Evolutionary conservation across 1,140 invertebrate species (phyloP).

Genomic region (Eciton burchellii): DNA sequence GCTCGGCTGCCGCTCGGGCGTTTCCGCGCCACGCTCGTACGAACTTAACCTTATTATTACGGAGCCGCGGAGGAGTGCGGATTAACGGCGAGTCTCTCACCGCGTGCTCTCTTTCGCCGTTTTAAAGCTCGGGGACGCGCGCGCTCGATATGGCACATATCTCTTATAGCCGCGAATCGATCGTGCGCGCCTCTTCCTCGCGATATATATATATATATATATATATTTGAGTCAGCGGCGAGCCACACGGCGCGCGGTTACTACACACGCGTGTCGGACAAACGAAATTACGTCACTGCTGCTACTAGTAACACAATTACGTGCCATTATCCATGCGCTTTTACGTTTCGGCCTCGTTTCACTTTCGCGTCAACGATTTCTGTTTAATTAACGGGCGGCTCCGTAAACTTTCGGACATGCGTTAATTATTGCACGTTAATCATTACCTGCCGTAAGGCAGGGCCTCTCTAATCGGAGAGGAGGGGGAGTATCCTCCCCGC

Average conservation of each 20-base stretch:
- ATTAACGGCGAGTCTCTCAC: constrained; percentile 57
- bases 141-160: constrained; percentile 38
- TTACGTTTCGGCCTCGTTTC: constrained; percentile 35
- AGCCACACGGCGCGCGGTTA: constrained; percentile 20
- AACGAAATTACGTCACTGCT: constrained; percentile 54
- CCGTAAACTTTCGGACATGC: background rate
- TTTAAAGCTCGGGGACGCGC: constrained; percentile 44
- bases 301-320: constrained; percentile 55
- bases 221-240: constrained; percentile 22
- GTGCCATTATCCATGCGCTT: constrained; percentile 42
- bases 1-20: constrained; percentile 40
- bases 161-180: constrained; percentile 52
- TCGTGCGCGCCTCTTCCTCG: constrained; percentile 41
- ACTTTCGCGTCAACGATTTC: constrained; percentile 14
- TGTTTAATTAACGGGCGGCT: constrained; percentile 19
- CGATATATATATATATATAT: too few relatives aligned
- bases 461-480: too few relatives aligned
- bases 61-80: constrained; percentile 28
- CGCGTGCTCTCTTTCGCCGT: constrained; percentile 57
- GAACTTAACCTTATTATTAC: constrained; percentile 75
- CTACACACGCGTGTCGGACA: constrained; percentile 41
- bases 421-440: too few relatives aligned
- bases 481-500: too few relatives aligned
- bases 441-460: too few relatives aligned
- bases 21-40: constrained; percentile 60